phyloP scores from a whole-genome alignment of 2,113 vertebrate genomes.

The Dascyllus trimaculatus region DNA sequence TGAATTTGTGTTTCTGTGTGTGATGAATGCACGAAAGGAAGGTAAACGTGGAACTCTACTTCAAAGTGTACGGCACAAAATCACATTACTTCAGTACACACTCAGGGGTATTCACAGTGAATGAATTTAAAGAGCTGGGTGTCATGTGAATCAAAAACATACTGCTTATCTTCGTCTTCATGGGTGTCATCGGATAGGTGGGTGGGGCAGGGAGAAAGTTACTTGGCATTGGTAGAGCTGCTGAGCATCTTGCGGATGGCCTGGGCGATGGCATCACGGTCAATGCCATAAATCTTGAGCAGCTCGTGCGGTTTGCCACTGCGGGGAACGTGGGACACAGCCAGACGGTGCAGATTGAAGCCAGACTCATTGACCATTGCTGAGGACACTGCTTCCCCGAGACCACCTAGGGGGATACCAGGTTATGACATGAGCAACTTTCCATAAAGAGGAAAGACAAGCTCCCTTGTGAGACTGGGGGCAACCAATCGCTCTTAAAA shows the following conservation, averaged over 20 bases:
- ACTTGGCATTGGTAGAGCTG: slow-evolving; percentile 89
- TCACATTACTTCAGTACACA: slow-evolving; percentile 76
- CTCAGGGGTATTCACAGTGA: slow-evolving; percentile 73
- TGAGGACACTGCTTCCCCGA: slow-evolving; percentile 90
- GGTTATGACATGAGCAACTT: not conserved
- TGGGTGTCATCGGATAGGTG: slow-evolving; percentile 36
- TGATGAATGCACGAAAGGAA: slow-evolving; percentile 62
- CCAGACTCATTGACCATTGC: slow-evolving; percentile 88
- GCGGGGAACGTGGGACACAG: slow-evolving; percentile 89
- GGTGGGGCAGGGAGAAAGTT: slow-evolving; percentile 63
- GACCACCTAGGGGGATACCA: slow-evolving; percentile 86
- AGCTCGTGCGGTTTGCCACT: slow-evolving; percentile 92
- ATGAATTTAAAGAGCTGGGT: slow-evolving; percentile 51
- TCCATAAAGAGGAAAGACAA: not conserved
- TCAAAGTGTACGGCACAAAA: slow-evolving; percentile 76
- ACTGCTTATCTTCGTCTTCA: slow-evolving; percentile 47
- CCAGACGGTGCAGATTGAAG: slow-evolving; percentile 87
- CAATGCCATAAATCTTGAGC: slow-evolving; percentile 93
- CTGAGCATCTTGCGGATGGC: slow-evolving; percentile 88
- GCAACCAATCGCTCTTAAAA: not conserved
- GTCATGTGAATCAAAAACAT: slow-evolving; percentile 65
- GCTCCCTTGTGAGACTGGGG: not conserved
- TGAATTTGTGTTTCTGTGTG: slow-evolving; percentile 30
- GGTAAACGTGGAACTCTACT: slow-evolving; percentile 62
- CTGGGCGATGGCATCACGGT: slow-evolving; percentile 91